Evolutionary conservation across 1,140 invertebrate genomes (phyloP).

Genomic region (Aricia agestis): DNA sequence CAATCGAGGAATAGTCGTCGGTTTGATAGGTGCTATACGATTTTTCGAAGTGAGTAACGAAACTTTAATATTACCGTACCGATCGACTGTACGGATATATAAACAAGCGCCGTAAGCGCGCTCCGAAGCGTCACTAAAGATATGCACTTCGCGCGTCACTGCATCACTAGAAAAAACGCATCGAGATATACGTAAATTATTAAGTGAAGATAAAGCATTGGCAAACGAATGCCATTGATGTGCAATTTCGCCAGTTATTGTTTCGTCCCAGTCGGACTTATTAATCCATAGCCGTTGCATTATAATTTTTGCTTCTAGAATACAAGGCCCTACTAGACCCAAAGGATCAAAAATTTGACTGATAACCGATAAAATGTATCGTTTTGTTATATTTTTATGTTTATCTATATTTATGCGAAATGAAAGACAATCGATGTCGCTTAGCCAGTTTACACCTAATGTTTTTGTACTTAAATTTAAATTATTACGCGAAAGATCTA

Average conservation of each 20-base stretch:
- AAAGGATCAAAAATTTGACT: slow-evolving; percentile 43
- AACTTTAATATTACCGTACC: neutral
- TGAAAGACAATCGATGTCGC: slow-evolving; percentile 29
- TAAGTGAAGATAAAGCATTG: slow-evolving; percentile 23
- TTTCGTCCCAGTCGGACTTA: slow-evolving; percentile 32
- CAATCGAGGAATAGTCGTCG: neutral
- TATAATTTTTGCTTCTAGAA: slow-evolving; percentile 42
- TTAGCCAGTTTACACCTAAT: slow-evolving; percentile 36
- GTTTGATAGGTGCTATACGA: neutral
- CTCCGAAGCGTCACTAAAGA: slow-evolving; percentile 46
- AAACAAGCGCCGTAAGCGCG: slow-evolving; percentile 42
- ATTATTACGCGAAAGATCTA: neutral
- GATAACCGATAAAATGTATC: slow-evolving; percentile 32
- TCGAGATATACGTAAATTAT: slow-evolving; percentile 27
- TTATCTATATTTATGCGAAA: slow-evolving; percentile 26
- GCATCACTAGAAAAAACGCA: slow-evolving; percentile 17
- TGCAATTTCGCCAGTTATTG: slow-evolving; percentile 23
- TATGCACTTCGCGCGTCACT: slow-evolving; percentile 31
- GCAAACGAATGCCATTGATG: slow-evolving; percentile 26
- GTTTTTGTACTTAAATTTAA: slow-evolving; percentile 26
- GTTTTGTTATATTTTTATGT: slow-evolving; percentile 31
- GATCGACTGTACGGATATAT: slow-evolving; percentile 33
- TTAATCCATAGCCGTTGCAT: slow-evolving; percentile 41
- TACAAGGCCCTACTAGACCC: slow-evolving; percentile 39
- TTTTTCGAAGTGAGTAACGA: neutral